These are phyloP conservation scores for Panagrolaimus sp. DNA, from an alignment of 1,140 invertebrate genomes.

Conservation along the genomic window DNA sequence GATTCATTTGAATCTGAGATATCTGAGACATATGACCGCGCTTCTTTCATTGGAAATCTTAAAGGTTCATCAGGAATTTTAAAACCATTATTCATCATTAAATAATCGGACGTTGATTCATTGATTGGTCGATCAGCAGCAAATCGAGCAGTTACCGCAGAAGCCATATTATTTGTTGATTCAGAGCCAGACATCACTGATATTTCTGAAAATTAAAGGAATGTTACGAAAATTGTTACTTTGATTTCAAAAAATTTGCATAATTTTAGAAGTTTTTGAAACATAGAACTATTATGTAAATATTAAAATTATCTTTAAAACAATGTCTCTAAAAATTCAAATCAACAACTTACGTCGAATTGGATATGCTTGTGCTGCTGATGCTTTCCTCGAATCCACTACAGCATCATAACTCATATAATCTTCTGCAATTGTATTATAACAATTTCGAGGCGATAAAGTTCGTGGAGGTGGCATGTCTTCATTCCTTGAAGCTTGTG, in stretches of 20 bases:
- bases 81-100: too few species aligned
- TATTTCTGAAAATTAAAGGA: conserved; percentile 11
- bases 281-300: too few species aligned
- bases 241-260: too few species aligned
- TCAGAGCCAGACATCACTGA: neutral
- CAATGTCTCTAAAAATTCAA: too few species aligned
- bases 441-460: neutral
- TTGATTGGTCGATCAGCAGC: neutral
- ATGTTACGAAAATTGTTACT: too few species aligned
- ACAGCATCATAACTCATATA: conserved; percentile 7
- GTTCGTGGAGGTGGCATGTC: neutral
- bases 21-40: conserved; percentile 1
- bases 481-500: neutral
- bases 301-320: too few species aligned
- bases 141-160: neutral
- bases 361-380: neutral
- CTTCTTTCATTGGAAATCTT: neutral
- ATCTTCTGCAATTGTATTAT: neutral
- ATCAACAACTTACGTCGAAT: neutral
- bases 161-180: neutral
- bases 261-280: too few species aligned
- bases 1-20: conserved; percentile 6
- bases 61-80: neutral
- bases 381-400: neutral
- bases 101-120: neutral